phyloP scores from a whole-genome alignment of 1,140 invertebrate species.

The Hyposmocoma kahamanoa region DNA sequence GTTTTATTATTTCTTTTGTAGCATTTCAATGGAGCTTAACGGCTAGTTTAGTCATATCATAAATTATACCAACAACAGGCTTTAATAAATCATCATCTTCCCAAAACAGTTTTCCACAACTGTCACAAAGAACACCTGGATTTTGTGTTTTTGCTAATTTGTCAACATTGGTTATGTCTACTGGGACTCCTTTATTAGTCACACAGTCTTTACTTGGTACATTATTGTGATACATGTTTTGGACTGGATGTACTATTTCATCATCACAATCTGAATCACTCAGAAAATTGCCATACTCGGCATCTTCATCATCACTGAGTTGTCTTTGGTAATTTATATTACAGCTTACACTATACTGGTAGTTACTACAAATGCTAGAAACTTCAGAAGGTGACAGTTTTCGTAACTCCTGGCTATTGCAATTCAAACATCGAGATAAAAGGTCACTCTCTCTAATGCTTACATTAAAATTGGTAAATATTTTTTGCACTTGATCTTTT shows the following conservation, averaged over 20 bases:
- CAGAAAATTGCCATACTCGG: slow-evolving; percentile 45
- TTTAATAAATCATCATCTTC: slow-evolving; percentile 39
- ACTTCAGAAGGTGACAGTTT: slow-evolving; percentile 35
- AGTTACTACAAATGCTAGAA: slow-evolving; percentile 30
- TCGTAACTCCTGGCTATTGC: slow-evolving; percentile 41
- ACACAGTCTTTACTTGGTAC: slow-evolving; percentile 23
- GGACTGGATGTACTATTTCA: slow-evolving; percentile 18
- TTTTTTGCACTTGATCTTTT: slow-evolving; percentile 41
- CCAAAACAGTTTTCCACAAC: slow-evolving; percentile 57
- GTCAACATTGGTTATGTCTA: slow-evolving; percentile 38
- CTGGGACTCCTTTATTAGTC: slow-evolving; percentile 40
- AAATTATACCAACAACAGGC: slow-evolving; percentile 23
- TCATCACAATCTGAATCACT: slow-evolving; percentile 63
- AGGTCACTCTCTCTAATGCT: slow-evolving; percentile 37
- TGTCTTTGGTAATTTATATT: slow-evolving; percentile 15
- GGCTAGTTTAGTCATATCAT: slow-evolving; percentile 22
- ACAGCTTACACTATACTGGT: slow-evolving; percentile 12
- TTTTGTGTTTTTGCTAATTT: slow-evolving; percentile 32
- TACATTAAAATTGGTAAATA: slow-evolving; percentile 43
- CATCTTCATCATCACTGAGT: slow-evolving; percentile 38
- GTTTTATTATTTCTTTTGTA: too few relatives aligned
- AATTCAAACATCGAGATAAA: slow-evolving; percentile 47
- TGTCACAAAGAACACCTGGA: slow-evolving; percentile 45
- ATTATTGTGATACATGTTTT: slow-evolving; percentile 10
- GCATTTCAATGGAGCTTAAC: too few relatives aligned